phyloP scores from a whole-genome alignment of 2,113 vertebrate genomes.

The Neogale vison region DNA sequence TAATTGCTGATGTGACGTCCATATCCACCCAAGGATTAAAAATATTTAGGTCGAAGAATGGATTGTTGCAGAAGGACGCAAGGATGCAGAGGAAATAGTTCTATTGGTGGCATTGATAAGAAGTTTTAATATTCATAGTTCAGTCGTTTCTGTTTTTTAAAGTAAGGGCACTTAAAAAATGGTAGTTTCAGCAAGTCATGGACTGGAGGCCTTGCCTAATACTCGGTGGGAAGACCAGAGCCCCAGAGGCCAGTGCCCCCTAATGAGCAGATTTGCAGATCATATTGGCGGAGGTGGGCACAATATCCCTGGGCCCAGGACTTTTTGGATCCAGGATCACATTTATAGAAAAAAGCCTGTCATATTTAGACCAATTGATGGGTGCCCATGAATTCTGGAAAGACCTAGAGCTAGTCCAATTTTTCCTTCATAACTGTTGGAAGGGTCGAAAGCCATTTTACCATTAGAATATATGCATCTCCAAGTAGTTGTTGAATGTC shows the following conservation, averaged over 20 bases:
- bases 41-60: not conserved
- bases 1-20: not conserved
- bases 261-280: rapidly evolving
- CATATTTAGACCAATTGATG: not conserved
- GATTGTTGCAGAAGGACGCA: not conserved
- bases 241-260: not conserved
- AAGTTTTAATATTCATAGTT: not conserved
- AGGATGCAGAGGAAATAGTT: not conserved
- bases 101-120: not conserved
- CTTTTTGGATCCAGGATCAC: not conserved
- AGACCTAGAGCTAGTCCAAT: not conserved
- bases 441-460: not conserved
- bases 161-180: not conserved
- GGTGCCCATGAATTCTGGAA: not conserved
- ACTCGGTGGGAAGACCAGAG: not conserved
- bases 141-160: not conserved
- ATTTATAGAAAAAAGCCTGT: not conserved
- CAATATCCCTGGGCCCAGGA: not conserved
- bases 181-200: not conserved
- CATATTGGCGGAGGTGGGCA: not conserved
- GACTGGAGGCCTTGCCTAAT: not conserved
- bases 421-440: not conserved
- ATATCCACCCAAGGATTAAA: not conserved
- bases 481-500: not conserved
- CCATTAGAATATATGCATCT: not conserved